These are phyloP conservation scores for Paracanthobrama guichenoti DNA, from an alignment of 2,113 vertebrate genomes.

Conservation along the genomic window DNA sequence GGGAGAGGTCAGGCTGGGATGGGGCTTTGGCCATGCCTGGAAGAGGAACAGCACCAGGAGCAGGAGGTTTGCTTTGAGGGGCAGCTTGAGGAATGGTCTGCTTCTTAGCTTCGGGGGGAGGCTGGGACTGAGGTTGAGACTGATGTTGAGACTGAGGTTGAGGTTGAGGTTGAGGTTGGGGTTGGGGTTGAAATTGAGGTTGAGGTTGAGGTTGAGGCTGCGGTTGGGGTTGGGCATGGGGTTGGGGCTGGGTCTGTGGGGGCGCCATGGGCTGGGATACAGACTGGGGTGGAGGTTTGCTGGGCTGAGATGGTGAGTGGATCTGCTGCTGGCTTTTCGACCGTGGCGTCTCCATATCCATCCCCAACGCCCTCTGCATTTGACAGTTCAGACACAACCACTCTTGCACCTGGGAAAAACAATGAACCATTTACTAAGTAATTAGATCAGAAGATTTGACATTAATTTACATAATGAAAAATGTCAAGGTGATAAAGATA, in stretches of 20 bases:
- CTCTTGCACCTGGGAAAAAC: constrained; percentile 86
- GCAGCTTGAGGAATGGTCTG: constrained; percentile 54
- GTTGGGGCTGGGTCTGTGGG: constrained; percentile 56
- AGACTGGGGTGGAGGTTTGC: constrained; percentile 74
- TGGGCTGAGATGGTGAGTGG: constrained; percentile 83
- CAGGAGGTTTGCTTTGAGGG: constrained; percentile 69
- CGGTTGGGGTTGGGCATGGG: not conserved
- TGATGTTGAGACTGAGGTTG: constrained; percentile 62
- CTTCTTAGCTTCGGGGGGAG: not conserved
- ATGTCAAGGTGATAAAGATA: not conserved
- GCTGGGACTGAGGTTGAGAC: constrained; percentile 51
- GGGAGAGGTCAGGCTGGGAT: constrained; percentile 81
- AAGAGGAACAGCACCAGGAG: constrained; percentile 67
- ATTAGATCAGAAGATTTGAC: constrained; percentile 12
- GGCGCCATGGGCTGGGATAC: constrained; percentile 59
- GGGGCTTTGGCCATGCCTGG: constrained; percentile 78
- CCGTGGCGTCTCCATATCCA: constrained; percentile 98
- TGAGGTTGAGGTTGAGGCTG: not conserved
- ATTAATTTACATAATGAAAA: constrained; percentile 13
- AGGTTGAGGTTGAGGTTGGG: constrained; percentile 22
- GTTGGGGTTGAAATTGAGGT: constrained; percentile 55
- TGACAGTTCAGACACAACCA: constrained; percentile 99
- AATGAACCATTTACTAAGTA: constrained; percentile 31
- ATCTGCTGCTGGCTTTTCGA: constrained; percentile 98
- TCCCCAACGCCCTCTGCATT: constrained; percentile 98